phyloP scores from a whole-genome alignment of 2,797 vertebrate genomes.

The Cyprinella venusta region DNA sequence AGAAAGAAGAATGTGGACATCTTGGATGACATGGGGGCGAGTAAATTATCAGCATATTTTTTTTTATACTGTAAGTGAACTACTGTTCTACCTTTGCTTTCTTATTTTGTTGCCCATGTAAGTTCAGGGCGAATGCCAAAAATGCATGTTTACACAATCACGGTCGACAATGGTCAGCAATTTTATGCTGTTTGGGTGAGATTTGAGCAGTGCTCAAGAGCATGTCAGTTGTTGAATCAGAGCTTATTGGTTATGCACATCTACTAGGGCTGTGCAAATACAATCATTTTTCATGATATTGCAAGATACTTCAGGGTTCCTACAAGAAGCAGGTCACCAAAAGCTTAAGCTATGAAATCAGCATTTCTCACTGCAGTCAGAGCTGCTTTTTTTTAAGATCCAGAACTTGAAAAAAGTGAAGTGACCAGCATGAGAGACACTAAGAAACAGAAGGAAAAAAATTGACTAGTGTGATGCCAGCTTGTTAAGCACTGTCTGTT shows the following conservation, averaged over 20 bases:
- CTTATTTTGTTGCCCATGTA: slow-evolving; percentile 5
- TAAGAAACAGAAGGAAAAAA: not conserved
- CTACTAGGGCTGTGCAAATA: not conserved
- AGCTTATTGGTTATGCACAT: not conserved
- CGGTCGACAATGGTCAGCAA: not conserved
- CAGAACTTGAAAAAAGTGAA: not conserved
- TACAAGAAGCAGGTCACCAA: not conserved
- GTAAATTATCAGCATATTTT: no score
- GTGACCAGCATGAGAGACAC: not conserved
- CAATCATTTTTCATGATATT: not conserved
- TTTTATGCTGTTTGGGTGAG: not conserved
- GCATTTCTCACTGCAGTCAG: not conserved
- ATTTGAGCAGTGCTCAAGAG: not conserved
- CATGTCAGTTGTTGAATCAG: not conserved
- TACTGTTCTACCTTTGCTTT: slow-evolving; percentile 3
- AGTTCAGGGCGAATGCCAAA: not conserved
- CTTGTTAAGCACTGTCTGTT: slow-evolving; percentile 33
- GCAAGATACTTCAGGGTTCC: not conserved
- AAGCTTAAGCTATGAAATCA: not conserved
- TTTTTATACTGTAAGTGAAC: no score
- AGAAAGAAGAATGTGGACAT: no score
- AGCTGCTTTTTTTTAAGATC: not conserved
- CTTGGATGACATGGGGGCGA: no score
- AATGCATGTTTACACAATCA: slow-evolving; percentile 3
- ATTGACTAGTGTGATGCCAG: slow-evolving; percentile 17